These are phyloP conservation scores for Polydesmus complanatus DNA, from an alignment of 2,888 invertebrate genomes.

Conservation along the genomic window DNA sequence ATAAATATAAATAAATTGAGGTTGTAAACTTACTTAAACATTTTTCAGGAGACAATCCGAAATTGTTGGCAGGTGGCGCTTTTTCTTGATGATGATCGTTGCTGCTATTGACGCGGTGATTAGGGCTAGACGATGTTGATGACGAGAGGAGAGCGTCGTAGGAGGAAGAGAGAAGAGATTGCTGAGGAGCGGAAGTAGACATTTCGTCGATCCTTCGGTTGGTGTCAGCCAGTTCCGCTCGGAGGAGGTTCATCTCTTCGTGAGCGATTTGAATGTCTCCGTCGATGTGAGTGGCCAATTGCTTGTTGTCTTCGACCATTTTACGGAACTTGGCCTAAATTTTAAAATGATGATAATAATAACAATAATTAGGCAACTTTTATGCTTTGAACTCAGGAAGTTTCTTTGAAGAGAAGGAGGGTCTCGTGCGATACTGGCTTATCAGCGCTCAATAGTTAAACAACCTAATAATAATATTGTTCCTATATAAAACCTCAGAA, in stretches of 20 bases:
- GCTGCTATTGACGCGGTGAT: slow-evolving; percentile 19
- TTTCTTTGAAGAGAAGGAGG: too few relatives aligned
- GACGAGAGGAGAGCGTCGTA: too few relatives aligned
- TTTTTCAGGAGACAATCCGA: not conserved
- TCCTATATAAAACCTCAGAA: too few relatives aligned
- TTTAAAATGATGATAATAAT: not conserved
- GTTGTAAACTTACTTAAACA: slow-evolving; percentile 7
- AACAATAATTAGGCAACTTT: not conserved
- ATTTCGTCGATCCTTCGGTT: slow-evolving; percentile 34
- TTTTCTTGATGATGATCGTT: slow-evolving; percentile 9
- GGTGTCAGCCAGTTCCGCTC: slow-evolving; percentile 42
- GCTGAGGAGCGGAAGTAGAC: slow-evolving; percentile 23
- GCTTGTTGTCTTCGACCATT: slow-evolving; percentile 73
- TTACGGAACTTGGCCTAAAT: slow-evolving; percentile 66
- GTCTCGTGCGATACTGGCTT: too few relatives aligned
- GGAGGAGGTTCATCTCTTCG: slow-evolving; percentile 44
- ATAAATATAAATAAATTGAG: not conserved
- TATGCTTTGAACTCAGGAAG: too few relatives aligned
- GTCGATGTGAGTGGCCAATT: slow-evolving; percentile 39
- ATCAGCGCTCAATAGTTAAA: too few relatives aligned
- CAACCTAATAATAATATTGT: too few relatives aligned
- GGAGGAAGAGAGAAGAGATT: not conserved
- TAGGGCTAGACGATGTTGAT: not conserved
- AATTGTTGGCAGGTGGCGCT: slow-evolving; percentile 12
- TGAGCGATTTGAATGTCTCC: slow-evolving; percentile 48